Percentiles rank a stretch among this genome's conserved stretches.
Conservation (phyloP, 2,888 invertebrate genomes). For the Drosophila sordidapex region DNA sequence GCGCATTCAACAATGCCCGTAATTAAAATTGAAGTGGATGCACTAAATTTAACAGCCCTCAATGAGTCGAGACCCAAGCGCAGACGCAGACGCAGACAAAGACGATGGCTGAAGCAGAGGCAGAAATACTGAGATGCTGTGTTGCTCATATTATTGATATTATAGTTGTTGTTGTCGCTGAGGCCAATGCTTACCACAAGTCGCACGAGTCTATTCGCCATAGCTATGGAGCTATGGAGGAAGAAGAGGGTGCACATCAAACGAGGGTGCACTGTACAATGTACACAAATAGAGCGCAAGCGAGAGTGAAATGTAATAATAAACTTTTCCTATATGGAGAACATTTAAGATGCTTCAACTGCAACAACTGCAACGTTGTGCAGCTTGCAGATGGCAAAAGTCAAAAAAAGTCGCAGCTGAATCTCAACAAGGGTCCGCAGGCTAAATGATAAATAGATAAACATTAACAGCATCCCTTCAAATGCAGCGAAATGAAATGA, state of each 20-base stretch:
- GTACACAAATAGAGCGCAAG: slow-evolving; percentile 42
- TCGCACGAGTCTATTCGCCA: slow-evolving; percentile 57
- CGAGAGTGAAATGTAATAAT: slow-evolving; percentile 41
- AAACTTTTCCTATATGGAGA: slow-evolving; percentile 16
- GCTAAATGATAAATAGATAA: slow-evolving; percentile 39
- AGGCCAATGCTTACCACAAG: slow-evolving; percentile 53
- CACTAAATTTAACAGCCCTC: slow-evolving; percentile 80
- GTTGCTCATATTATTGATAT: slow-evolving; percentile 24
- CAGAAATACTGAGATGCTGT: slow-evolving; percentile 9
- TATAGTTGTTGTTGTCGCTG: slow-evolving; percentile 24
- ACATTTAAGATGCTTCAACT: slow-evolving; percentile 18
- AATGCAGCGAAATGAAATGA: not conserved
- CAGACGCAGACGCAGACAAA: not conserved
- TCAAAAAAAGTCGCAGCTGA: slow-evolving; percentile 38
- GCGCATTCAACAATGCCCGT: slow-evolving; percentile 67
- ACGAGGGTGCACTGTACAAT: slow-evolving; percentile 44
- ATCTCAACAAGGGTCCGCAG: slow-evolving; percentile 7
- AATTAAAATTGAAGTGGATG: slow-evolving; percentile 80
- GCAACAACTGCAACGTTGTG: slow-evolving; percentile 21
- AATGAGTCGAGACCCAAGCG: slow-evolving; percentile 47
- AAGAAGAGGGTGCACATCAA: slow-evolving; percentile 28
- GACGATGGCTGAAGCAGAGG: not conserved
- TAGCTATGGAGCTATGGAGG: not conserved
- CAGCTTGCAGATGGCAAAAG: slow-evolving; percentile 31
- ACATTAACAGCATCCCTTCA: slow-evolving; percentile 23